These are phyloP conservation scores for Saturnia pavonia DNA, from an alignment of 2,888 invertebrate species.

Conservation along the genomic window DNA sequence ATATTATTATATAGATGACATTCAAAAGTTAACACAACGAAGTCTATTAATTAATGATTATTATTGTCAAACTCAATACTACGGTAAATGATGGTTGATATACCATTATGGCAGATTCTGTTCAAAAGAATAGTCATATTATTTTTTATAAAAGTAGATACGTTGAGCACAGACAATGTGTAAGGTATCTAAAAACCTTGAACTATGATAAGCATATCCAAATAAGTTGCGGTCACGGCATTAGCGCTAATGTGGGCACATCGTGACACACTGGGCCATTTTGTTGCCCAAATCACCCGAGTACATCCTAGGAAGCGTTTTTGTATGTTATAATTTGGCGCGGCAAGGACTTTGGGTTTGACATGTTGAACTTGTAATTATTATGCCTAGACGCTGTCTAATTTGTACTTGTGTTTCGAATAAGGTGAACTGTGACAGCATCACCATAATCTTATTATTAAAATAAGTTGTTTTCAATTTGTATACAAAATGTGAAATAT, in stretches of 20 bases:
- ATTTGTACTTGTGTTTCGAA: conserved; percentile 7
- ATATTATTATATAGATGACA: no score
- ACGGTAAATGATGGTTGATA: no score
- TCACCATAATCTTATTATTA: neutral
- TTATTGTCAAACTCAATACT: no score
- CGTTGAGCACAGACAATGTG: conserved; percentile 31
- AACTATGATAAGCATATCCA: conserved; percentile 62
- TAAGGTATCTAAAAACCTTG: conserved; percentile 52
- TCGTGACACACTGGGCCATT: conserved; percentile 47
- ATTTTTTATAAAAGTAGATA: neutral
- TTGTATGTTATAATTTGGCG: conserved; percentile 38
- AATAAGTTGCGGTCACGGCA: conserved; percentile 62
- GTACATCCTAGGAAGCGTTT: conserved; percentile 47
- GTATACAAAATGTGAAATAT: no score
- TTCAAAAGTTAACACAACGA: no score
- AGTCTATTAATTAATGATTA: no score
- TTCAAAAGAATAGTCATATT: neutral
- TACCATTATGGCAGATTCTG: no score
- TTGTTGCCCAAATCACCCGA: conserved; percentile 51
- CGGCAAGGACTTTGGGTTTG: conserved; percentile 38
- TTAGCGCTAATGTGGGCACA: conserved; percentile 58
- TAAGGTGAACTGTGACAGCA: neutral
- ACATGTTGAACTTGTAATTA: conserved; percentile 9
- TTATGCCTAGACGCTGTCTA: neutral
- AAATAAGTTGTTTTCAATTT: neutral